Base-by-base conservation (phyloP, 1,140 invertebrate species). In the Drosophila mayri region DNA sequence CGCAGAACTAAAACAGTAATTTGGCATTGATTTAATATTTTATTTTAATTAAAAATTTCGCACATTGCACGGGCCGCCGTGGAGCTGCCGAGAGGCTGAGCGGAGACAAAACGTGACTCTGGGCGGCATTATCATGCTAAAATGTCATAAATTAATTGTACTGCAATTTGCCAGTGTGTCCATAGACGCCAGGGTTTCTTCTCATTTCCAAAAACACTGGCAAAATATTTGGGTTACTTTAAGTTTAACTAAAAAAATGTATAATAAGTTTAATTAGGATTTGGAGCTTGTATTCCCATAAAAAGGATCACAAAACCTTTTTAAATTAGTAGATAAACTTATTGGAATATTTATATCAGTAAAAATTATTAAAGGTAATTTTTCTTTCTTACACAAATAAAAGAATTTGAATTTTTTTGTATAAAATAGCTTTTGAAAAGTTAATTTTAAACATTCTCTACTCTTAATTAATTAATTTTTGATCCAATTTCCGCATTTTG, bases 11-110 rank as follows among this genome's bases (percentile, higher is more conserved):
- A 52, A 66, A 41, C 61, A 46, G 32, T 60, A 81, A 82, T 82
- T 81, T 82, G 74, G 80, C 67, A 88, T 88, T 88, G 80, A 90
- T 90, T 88, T 88, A 88, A 88, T 88, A 88, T 88, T 87, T 81
- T 64, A 76, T 88, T 88, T 88, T 90, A 81, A 88, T 81, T 90
- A 81, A 90, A 90, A 88, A 88, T 80, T 77, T 60, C 67, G 43
- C 43, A 66, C 47, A 71, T 47, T 64, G 57, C 55, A 25, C 52
- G 20, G 14, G 1, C 7, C 12, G 18, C 18, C 28, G 49, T n/a
- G 18, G 30, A n/a, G 4, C 25, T 0, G 14, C 14, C 3, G n/a
- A 18, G 49, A 28, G 30, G 8, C 20, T 16, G 32, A 22, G 20
- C 30, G 64, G 11, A 71, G 62, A 52, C 43, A 60, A 25, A 80